Evolutionary conservation across 2,113 vertebrate genomes (phyloP).

Genomic region (Rhegmatorhina hoffmannsi): DNA sequence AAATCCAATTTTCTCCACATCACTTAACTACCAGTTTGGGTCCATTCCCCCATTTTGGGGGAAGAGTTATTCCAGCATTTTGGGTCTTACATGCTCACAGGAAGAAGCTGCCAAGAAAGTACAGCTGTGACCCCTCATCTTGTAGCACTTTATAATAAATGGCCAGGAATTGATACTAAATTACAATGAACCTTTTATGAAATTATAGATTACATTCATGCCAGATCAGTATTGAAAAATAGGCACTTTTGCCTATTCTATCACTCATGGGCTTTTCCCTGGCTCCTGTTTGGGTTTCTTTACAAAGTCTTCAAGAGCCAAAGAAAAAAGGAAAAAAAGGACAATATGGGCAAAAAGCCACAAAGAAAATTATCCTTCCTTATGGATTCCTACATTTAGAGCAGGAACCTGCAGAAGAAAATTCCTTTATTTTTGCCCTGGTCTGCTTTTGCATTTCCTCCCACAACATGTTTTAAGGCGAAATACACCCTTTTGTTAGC

Average conservation of each 20-base stretch:
- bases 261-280: background rate
- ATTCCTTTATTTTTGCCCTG: background rate
- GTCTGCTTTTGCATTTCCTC: background rate
- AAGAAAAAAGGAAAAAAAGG: background rate
- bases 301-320: constrained; percentile 16
- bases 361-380: background rate
- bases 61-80: background rate
- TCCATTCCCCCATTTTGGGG: background rate
- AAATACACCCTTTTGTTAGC: background rate
- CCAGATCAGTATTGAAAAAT: constrained; percentile 54
- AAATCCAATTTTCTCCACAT: background rate
- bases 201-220: constrained; percentile 71
- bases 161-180: constrained; percentile 67
- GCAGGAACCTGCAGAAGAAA: constrained; percentile 32
- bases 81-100: background rate
- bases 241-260: constrained; percentile 55
- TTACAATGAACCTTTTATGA: constrained; percentile 69
- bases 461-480: background rate
- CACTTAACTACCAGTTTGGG: rapidly evolving
- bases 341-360: background rate
- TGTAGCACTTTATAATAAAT: constrained; percentile 72
- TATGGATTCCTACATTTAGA: background rate
- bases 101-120: constrained; percentile 58
- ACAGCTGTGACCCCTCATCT: constrained; percentile 51
- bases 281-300: background rate